phyloP scores from a whole-genome alignment of 2,113 vertebrate species.

The Pterocles gutturalis region DNA sequence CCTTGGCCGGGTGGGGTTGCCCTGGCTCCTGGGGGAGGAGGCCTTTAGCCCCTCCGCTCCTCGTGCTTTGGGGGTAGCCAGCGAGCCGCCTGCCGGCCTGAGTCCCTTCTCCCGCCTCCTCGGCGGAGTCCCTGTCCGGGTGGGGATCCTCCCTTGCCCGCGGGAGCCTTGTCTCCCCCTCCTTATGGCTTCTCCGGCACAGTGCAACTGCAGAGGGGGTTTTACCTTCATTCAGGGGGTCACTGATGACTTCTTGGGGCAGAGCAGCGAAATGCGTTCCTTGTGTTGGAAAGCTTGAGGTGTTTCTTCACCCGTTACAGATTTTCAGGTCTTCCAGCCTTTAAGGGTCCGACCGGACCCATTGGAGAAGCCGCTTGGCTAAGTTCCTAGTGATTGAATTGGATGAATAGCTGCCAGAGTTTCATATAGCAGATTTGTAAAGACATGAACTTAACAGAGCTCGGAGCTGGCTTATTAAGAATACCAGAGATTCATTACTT shows the following conservation, averaged over 20 bases:
- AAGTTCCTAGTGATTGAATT: background rate
- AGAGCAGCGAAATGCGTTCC: too few relatives aligned
- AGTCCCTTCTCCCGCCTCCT: background rate
- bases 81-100: fast-evolving
- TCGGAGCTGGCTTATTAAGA: background rate
- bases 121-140: background rate
- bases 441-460: fast-evolving
- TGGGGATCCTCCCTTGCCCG: fast-evolving
- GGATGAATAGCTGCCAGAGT: background rate
- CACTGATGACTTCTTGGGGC: fast-evolving
- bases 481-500: background rate
- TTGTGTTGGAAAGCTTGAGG: background rate
- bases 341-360: background rate
- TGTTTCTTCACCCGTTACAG: background rate
- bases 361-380: background rate
- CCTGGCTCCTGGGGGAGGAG: background rate
- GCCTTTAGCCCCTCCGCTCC: fast-evolving
- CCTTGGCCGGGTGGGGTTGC: background rate
- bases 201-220: background rate
- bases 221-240: fast-evolving
- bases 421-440: fast-evolving
- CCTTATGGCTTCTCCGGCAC: fast-evolving
- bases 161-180: too few relatives aligned
- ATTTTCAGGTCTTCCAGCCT: background rate
- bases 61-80: fast-evolving